Conservation (phyloP, 1,140 invertebrate species). For the Drosophila bocki region DNA sequence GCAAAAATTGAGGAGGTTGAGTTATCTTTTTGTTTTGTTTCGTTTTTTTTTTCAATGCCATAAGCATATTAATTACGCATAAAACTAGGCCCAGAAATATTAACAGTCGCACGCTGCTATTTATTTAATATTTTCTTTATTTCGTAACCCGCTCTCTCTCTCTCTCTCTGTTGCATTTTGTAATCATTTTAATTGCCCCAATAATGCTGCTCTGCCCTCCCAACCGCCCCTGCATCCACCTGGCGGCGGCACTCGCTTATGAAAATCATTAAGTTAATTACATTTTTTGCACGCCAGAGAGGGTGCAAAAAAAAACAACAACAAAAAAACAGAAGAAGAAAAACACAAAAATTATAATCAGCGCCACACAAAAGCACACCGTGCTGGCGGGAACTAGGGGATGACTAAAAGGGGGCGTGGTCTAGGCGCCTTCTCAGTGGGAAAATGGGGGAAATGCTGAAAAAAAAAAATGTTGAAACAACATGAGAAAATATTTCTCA, state of each 20-base stretch:
- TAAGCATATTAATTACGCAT: slow-evolving; percentile 49
- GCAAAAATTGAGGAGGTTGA: slow-evolving; percentile 5
- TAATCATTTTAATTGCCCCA: slow-evolving; percentile 80
- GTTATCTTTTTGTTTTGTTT: slow-evolving; percentile 8
- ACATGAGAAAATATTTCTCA: slow-evolving; percentile 81
- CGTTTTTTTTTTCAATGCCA: neutral
- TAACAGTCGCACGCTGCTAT: neutral
- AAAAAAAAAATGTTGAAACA: slow-evolving; percentile 41
- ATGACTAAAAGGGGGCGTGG: slow-evolving; percentile 6
- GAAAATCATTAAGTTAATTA: slow-evolving; percentile 83
- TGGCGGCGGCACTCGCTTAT: slow-evolving; percentile 65
- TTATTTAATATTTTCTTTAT: slow-evolving; percentile 24
- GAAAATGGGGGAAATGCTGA: slow-evolving; percentile 20
- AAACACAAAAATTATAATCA: slow-evolving; percentile 79
- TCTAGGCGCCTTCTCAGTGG: slow-evolving; percentile 13
- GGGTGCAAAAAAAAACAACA: slow-evolving; percentile 23
- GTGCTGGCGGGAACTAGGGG: slow-evolving; percentile 34
- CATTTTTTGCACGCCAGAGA: slow-evolving; percentile 75
- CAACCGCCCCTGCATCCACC: neutral
- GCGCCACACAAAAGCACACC: slow-evolving; percentile 79
- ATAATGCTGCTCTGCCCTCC: slow-evolving; percentile 47
- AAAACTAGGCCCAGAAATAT: slow-evolving; percentile 39
- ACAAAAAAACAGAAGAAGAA: slow-evolving; percentile 14
- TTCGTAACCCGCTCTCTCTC: neutral
- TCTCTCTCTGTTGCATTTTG: slow-evolving; percentile 56